These are phyloP conservation scores for Cephus nigrinus DNA, from an alignment of 2,888 invertebrate species.

Conservation along the genomic window DNA sequence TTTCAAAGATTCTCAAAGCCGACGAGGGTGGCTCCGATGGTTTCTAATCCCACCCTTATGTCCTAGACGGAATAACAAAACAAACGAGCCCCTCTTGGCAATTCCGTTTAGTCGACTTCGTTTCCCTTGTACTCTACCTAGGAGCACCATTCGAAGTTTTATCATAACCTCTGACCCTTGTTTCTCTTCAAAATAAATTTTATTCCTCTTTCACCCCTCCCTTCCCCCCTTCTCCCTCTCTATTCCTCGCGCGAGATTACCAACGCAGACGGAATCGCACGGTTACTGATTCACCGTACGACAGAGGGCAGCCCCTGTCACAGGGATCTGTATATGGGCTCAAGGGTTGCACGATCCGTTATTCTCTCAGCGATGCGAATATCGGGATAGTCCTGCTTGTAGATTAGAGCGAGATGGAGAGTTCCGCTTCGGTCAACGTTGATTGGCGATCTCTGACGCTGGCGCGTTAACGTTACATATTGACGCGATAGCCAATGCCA, in stretches of 20 bases:
- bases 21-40: conserved; percentile 29
- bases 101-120: background rate
- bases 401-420: background rate
- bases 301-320: no score
- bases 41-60: conserved; percentile 26
- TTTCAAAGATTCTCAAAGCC: conserved; percentile 34
- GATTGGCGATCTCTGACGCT: background rate
- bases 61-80: conserved; percentile 38
- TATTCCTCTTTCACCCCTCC: background rate
- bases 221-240: background rate
- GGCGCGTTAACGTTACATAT: background rate
- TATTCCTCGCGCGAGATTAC: background rate
- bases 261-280: background rate
- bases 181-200: background rate
- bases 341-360: background rate
- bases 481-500: background rate
- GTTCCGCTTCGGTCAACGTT: background rate
- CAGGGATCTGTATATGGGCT: background rate
- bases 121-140: background rate
- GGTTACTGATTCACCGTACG: background rate
- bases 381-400: background rate
- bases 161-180: background rate
- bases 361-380: background rate
- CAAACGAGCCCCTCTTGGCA: conserved; percentile 25
- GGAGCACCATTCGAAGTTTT: background rate